These are phyloP conservation scores for Xanthorhoe designata DNA, from an alignment of 2,888 invertebrate species.

Conservation along the genomic window DNA sequence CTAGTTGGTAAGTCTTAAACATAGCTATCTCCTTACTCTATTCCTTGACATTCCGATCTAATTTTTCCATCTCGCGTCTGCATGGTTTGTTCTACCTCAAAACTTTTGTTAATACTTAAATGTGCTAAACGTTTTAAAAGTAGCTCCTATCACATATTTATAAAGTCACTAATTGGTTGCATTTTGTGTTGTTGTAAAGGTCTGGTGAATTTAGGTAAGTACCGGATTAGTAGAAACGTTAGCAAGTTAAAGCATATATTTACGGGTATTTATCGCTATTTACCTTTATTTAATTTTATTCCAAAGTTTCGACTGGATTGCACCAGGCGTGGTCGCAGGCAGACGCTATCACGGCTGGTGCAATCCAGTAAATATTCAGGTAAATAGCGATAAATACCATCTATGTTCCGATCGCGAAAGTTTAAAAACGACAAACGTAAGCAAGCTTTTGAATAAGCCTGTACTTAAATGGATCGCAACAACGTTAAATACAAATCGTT, in stretches of 20 bases:
- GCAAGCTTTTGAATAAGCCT: background rate
- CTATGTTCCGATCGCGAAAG: no score
- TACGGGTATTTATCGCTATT: no score
- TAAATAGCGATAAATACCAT: no score
- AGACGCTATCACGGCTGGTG: no score
- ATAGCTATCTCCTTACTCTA: background rate
- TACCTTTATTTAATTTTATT: no score
- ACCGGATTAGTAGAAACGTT: constrained; percentile 2
- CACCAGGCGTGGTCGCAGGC: no score
- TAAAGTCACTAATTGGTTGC: constrained; percentile 20
- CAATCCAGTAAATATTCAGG: no score
- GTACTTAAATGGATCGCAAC: background rate
- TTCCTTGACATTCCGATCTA: background rate
- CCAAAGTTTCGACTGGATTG: no score
- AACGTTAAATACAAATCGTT: background rate
- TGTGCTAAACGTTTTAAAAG: background rate
- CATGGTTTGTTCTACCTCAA: background rate
- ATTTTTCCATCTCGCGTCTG: background rate
- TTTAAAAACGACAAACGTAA: no score
- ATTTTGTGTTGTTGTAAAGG: constrained; percentile 30
- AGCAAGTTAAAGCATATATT: no score
- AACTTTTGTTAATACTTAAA: background rate
- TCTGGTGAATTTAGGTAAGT: constrained; percentile 31
- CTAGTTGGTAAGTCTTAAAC: constrained; percentile 95
- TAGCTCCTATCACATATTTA: background rate